Base-by-base conservation (phyloP, 2,888 invertebrate species). In the Parnassius glacialis region DNA sequence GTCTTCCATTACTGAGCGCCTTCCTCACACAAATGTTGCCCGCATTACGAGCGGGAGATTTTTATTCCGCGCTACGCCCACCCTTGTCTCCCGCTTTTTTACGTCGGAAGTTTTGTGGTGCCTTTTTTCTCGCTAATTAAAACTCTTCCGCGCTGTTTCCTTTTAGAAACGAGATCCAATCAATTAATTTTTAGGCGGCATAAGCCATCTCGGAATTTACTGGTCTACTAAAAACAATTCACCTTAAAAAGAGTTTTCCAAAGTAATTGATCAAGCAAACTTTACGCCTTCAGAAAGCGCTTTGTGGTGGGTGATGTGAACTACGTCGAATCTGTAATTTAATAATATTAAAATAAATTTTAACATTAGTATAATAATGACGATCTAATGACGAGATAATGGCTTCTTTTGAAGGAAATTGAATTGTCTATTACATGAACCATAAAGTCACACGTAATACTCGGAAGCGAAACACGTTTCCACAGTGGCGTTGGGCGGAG, bases 1-100 rank as follows among this genome's bases (percentile, higher is more conserved):
- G 91, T 91, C 91, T 91, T 91, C 91, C 90, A 91, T 91, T 91
- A 90, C 90, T 84, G 86, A 84, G 87, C 85, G 85, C 85, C 89
- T 91, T 90, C 89, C 90, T 90, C 85, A 90, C 90, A 90, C 91
- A 91, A 91, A 91, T 91, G 91, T 90, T 90, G 87, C 87, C 90
- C 90, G 90, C 88, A 87, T 90, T 90, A 90, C 86, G 89, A 81
- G 79, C 86, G 88, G 89, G 86, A 86, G 87, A 85, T 85, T 89
- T 87, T 89, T 87, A 87, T 89, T 89, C 84, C 79, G 78, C 84
- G 85, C 80, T 81, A 79, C 87, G 83, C 89, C 89, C 90, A 86
- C 89, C 87, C 89, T 87, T 88, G 88, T 90, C 90, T 86, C 88
- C 87, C 87, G 80, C 68, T 85, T 89, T 90, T 91, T 90, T 90